These are phyloP conservation scores for Oncorhynchus nerka DNA, from an alignment of 2,113 vertebrate species.

Conservation along the genomic window DNA sequence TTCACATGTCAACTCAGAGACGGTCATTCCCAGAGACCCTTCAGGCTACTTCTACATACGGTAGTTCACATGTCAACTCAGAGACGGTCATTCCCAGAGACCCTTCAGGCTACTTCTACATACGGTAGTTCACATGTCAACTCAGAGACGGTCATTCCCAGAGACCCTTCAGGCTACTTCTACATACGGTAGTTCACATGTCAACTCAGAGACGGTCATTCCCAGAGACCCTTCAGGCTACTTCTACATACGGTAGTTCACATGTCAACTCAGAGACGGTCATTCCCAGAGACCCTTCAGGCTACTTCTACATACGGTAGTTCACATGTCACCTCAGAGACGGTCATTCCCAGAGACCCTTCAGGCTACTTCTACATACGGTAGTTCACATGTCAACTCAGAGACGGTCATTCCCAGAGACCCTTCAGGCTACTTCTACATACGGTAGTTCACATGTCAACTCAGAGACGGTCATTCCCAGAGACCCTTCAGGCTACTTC, in stretches of 20 bases:
- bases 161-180: conserved; percentile 34
- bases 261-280: conserved; percentile 28
- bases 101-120: conserved; percentile 37
- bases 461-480: conserved; percentile 38
- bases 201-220: conserved; percentile 37
- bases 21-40: conserved; percentile 43
- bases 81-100: conserved; percentile 40
- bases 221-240: conserved; percentile 33
- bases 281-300: conserved; percentile 41
- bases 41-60: conserved; percentile 34
- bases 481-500: conserved; percentile 34
- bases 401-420: conserved; percentile 40
- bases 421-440: conserved; percentile 37
- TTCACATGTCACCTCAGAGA: conserved; percentile 15
- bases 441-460: conserved; percentile 22
- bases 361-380: conserved; percentile 34
- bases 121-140: conserved; percentile 22
- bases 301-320: conserved; percentile 27
- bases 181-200: conserved; percentile 21
- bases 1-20: conserved; percentile 15
- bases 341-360: conserved; percentile 43
- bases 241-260: conserved; percentile 22
- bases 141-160: conserved; percentile 38
- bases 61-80: conserved; percentile 16
- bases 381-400: conserved; percentile 16